These are phyloP conservation scores for Coelopa pilipes DNA, from an alignment of 2,888 invertebrate species.

Conservation along the genomic window DNA sequence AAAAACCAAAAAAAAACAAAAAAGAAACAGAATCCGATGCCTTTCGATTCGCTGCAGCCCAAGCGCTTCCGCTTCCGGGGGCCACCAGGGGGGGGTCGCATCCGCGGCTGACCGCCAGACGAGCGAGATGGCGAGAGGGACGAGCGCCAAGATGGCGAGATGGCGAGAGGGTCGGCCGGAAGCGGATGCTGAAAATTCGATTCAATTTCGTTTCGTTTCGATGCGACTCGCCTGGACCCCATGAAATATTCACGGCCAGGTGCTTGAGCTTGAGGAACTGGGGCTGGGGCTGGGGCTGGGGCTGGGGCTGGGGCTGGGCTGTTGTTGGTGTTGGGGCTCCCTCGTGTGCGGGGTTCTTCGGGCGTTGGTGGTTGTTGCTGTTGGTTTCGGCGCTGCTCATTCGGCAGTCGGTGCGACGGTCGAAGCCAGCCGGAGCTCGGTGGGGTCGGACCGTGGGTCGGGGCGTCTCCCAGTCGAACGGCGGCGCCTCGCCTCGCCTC, in stretches of 20 bases:
- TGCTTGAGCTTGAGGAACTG: background rate
- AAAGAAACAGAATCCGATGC: background rate
- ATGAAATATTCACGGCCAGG: constrained; percentile 4
- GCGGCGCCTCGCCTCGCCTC: background rate
- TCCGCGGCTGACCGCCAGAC: no score
- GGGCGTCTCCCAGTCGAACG: background rate
- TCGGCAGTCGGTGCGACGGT: no score
- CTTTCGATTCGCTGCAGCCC: no score
- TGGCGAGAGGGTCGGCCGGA: background rate
- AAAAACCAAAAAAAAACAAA: background rate
- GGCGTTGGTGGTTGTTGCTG: no score
- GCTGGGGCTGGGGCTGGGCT: background rate
- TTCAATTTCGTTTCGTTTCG: constrained; percentile 14
- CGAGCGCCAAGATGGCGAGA: background rate
- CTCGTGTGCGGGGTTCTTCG: no score
- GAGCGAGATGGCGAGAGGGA: background rate
- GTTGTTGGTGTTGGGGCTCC: background rate
- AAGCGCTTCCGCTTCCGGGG: constrained; percentile 9
- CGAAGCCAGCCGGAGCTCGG: background rate
- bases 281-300: background rate
- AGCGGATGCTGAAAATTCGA: constrained; percentile 24
- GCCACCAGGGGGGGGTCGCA: no score
- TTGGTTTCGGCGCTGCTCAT: background rate
- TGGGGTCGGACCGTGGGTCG: no score
- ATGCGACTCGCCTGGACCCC: background rate